phyloP scores from a whole-genome alignment of 2,888 invertebrate species.

The Ornithoptera priamus region DNA sequence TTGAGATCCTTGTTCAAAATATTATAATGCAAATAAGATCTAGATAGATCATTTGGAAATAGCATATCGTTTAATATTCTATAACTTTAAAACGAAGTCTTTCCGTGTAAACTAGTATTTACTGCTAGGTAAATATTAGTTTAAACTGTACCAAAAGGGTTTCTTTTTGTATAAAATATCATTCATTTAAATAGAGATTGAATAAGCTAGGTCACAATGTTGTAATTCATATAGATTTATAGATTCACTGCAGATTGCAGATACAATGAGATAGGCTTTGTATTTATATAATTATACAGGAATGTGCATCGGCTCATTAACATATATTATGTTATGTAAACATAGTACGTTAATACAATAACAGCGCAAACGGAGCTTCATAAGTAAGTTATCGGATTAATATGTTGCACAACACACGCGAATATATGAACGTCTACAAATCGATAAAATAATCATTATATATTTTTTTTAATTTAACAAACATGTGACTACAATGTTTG shows the following conservation, averaged over 20 bases:
- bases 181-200: neutral
- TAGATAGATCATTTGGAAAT: no score
- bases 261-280: neutral
- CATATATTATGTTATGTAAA: constrained; percentile 16
- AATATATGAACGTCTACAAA: neutral
- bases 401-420: neutral
- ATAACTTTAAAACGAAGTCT: no score
- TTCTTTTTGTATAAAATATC: no score
- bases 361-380: constrained; percentile 14
- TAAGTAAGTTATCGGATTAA: constrained; percentile 26
- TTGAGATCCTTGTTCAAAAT: no score
- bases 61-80: no score
- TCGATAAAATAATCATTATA: neutral
- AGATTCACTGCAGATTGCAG: neutral
- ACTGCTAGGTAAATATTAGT: no score
- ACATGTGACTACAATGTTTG: no score
- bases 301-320: constrained; percentile 16
- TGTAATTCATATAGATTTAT: neutral
- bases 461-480: neutral
- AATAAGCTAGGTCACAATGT: neutral
- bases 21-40: no score
- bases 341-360: constrained; percentile 12
- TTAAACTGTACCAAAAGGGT: no score
- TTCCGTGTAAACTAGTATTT: no score
- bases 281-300: constrained; percentile 19